A percentile compares a stretch with the other conserved stretches of the same genome.
Evolutionary conservation across 53 echinoderm and acorn worm genomes (phyloP).

Genomic region (Hippasteria phrygiana): DNA sequence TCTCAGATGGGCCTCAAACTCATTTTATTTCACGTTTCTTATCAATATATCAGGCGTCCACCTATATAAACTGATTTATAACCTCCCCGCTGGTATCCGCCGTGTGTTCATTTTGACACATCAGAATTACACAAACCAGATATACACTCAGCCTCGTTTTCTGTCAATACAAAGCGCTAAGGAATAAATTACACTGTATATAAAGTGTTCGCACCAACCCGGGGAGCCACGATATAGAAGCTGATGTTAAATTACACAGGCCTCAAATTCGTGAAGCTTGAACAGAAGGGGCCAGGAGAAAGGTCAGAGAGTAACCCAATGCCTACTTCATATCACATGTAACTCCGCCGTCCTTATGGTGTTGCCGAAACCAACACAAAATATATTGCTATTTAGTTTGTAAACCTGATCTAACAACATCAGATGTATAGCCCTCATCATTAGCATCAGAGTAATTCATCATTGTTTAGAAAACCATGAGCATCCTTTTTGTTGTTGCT

Average conservation of each 20-base stretch:
- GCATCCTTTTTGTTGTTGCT: background rate
- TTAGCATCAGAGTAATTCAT: no score
- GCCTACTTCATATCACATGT: background rate
- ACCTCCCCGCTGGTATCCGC: slow-evolving; percentile 14
- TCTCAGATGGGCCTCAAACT: slow-evolving; percentile 34
- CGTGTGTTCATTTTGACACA: slow-evolving; percentile 36
- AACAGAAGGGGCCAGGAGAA: background rate
- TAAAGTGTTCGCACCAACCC: slow-evolving; percentile 40
- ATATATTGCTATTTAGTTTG: background rate
- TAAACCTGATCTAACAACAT: no score
- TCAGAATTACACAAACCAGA: slow-evolving; percentile 53
- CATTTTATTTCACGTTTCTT: slow-evolving; percentile 59
- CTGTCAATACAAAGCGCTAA: slow-evolving; percentile 64
- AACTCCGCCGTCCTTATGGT: background rate
- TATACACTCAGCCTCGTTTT: slow-evolving; percentile 52
- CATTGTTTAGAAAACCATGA: background rate
- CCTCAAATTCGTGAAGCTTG: slow-evolving; percentile 13
- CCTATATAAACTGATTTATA: slow-evolving; percentile 29
- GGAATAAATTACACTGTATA: slow-evolving; percentile 55
- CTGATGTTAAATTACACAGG: slow-evolving; percentile 43
- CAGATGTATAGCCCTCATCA: no score
- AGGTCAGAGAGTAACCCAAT: background rate
- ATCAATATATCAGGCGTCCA: slow-evolving; percentile 1
- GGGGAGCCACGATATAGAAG: slow-evolving; percentile 12
- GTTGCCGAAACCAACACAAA: background rate